A percentile compares a stretch with the other conserved stretches of the same genome.
Evolutionary conservation across 2,888 invertebrate genomes (phyloP).

Genomic region (Fissipunctia ypsillon): DNA sequence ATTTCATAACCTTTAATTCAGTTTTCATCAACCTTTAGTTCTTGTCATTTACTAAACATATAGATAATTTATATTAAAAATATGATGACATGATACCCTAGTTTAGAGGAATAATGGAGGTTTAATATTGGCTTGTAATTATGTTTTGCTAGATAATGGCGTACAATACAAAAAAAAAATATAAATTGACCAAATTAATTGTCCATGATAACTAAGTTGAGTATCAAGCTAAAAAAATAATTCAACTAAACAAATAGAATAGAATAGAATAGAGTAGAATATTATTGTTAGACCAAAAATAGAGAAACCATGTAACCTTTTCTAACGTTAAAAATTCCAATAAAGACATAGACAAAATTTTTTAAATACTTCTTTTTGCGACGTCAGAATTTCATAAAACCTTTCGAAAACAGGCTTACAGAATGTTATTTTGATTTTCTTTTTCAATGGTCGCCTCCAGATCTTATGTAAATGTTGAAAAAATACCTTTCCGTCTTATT

Average conservation of each 20-base stretch:
- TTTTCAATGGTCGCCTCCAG: slow-evolving; percentile 37
- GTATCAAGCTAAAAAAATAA: neutral
- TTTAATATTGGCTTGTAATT: neutral
- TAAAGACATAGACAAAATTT: neutral
- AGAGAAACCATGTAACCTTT: neutral
- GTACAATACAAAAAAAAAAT: neutral
- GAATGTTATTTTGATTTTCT: slow-evolving; percentile 49
- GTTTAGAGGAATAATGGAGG: no score
- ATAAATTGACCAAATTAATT: no score
- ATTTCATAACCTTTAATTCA: no score
- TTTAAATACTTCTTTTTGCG: slow-evolving; percentile 2
- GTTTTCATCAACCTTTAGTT: no score
- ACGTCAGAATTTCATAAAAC: slow-evolving; percentile 19
- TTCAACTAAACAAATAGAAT: neutral
- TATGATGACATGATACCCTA: neutral
- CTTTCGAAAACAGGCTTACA: slow-evolving; percentile 12
- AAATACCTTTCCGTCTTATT: slow-evolving; percentile 67
- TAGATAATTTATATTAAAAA: neutral
- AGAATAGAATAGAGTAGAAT: no score
- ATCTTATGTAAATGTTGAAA: slow-evolving; percentile 65
- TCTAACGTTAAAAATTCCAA: neutral
- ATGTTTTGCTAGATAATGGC: no score
- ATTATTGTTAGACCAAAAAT: neutral
- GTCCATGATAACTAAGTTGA: neutral
- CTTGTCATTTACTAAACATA: neutral